Percentiles rank a stretch among this genome's conserved stretches.
Evolutionary conservation across 2,888 invertebrate genomes (phyloP).

Genomic region (Lacanobia oleracea): DNA sequence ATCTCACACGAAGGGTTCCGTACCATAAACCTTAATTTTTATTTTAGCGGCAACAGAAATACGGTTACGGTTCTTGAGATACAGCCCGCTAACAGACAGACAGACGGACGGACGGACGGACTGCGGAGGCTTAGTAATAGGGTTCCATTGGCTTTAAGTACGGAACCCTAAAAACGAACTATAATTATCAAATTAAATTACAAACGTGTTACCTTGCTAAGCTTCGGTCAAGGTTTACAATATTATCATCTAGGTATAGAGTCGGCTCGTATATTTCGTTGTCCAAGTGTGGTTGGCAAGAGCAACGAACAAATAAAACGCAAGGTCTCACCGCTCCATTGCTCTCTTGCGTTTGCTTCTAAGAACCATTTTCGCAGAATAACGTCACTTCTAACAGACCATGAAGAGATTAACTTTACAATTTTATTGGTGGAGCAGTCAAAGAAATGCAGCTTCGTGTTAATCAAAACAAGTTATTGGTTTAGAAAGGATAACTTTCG

Average conservation of each 20-base stretch:
- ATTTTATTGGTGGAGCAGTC: constrained; percentile 24
- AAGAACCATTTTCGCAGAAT: constrained; percentile 31
- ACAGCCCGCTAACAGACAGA: no score
- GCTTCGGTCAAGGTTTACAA: constrained; percentile 44
- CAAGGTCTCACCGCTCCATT: constrained; percentile 66
- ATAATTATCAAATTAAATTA: constrained; percentile 6
- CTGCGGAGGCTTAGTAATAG: no score
- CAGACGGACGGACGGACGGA: no score
- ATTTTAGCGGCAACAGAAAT: no score
- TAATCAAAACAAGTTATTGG: constrained; percentile 38
- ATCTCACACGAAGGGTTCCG: no score
- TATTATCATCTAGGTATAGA: constrained; percentile 20
- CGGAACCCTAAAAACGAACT: neutral
- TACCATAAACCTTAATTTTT: no score
- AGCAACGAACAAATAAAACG: constrained; percentile 61
- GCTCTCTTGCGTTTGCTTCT: constrained; percentile 22
- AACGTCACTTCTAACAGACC: constrained; percentile 44
- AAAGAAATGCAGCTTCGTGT: constrained; percentile 16
- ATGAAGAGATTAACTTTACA: constrained; percentile 35
- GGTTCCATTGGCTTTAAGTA: no score
- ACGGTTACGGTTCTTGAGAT: no score
- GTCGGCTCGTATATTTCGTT: constrained; percentile 27
- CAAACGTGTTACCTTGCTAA: constrained; percentile 19
- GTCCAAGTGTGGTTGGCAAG: constrained; percentile 44
- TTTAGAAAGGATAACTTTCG: constrained; percentile 37